Conservation (phyloP, 2,888 invertebrate genomes). For the Heliconius sara region DNA sequence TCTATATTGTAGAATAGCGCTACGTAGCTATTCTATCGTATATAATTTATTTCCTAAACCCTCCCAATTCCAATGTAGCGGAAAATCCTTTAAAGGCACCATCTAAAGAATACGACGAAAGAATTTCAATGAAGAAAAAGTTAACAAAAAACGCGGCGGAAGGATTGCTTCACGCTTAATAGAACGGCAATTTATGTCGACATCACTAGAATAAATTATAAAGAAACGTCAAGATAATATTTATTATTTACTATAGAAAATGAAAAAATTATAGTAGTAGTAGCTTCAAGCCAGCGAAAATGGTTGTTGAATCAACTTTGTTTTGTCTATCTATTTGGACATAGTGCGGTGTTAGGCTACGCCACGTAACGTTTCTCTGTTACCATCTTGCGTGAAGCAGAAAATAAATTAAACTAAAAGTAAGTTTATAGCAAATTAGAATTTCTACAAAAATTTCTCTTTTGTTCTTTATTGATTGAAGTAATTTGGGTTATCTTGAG, state of each 20-base stretch:
- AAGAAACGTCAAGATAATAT: not conserved
- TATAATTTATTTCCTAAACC: conserved; percentile 27
- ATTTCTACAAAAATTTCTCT: not conserved
- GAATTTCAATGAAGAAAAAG: conserved; percentile 41
- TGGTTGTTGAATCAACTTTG: too few relatives aligned
- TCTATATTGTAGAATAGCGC: too few relatives aligned
- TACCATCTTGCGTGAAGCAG: not conserved
- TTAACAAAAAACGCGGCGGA: conserved; percentile 39
- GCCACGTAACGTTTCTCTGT: not conserved
- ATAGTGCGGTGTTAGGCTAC: not conserved
- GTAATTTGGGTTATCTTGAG: conserved; percentile 25
- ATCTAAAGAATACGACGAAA: conserved; percentile 32
- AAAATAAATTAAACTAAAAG: not conserved
- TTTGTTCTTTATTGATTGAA: conserved; percentile 12
- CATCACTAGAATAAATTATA: conserved; percentile 38
- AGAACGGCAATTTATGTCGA: conserved; percentile 33
- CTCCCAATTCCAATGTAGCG: conserved; percentile 22
- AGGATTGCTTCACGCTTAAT: conserved; percentile 45
- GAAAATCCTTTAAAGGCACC: conserved; percentile 20
- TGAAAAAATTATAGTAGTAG: not conserved
- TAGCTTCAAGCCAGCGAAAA: not conserved
- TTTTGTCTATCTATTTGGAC: not conserved
- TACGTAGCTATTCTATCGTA: too few relatives aligned
- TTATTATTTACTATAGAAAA: not conserved
- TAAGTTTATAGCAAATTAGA: not conserved